Conservation (phyloP, 1,140 invertebrate species). For the Solenopsis invicta region DNA sequence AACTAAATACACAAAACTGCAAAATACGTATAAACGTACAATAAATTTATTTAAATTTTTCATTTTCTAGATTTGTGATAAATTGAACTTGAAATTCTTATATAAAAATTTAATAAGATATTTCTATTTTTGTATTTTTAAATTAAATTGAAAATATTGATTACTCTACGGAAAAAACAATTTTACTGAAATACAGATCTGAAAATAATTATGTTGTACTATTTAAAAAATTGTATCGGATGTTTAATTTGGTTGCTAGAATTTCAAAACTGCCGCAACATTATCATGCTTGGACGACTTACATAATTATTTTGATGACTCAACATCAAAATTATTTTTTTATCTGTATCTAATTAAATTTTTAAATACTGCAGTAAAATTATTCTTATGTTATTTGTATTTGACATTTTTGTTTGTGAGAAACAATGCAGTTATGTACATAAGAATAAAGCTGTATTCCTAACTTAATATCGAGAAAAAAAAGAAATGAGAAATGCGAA, state of each 20-base stretch:
- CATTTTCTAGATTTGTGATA: constrained; percentile 5
- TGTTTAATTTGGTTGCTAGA: too few relatives aligned
- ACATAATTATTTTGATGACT: too few relatives aligned
- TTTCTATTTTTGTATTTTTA: neutral
- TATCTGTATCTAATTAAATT: too few relatives aligned
- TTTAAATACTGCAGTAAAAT: too few relatives aligned
- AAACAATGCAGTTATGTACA: neutral
- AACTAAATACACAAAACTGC: neutral
- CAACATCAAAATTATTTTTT: too few relatives aligned
- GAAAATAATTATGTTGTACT: too few relatives aligned
- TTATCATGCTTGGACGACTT: too few relatives aligned
- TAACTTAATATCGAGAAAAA: constrained; percentile 18
- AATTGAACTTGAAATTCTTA: neutral
- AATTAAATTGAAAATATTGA: neutral
- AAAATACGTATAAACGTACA: neutral
- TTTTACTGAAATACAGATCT: too few relatives aligned
- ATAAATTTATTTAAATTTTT: neutral
- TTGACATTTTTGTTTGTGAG: neutral
- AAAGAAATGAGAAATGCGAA: neutral
- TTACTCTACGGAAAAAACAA: neutral
- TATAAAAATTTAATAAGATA: neutral
- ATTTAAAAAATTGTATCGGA: too few relatives aligned
- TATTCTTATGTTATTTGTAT: neutral
- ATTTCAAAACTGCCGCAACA: too few relatives aligned
- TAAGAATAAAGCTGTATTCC: neutral